These are phyloP conservation scores for Coptotermes formosanus DNA, from an alignment of 1,140 invertebrate species.

Conservation along the genomic window DNA sequence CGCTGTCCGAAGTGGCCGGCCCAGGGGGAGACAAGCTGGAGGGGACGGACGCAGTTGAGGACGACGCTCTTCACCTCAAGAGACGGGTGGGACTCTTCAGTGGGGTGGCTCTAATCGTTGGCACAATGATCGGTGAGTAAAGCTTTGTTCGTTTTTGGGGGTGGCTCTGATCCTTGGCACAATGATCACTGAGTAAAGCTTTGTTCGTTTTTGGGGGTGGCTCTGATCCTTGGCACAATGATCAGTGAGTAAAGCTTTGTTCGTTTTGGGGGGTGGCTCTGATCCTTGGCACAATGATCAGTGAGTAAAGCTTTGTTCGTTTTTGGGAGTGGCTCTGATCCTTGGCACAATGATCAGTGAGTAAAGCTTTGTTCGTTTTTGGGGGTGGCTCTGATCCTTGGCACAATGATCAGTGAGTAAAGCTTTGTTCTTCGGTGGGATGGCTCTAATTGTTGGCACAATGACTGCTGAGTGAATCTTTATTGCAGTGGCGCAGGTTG, in stretches of 20 bases:
- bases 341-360: slow-evolving; percentile 64
- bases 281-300: slow-evolving; percentile 94
- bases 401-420: background rate
- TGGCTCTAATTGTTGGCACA: slow-evolving; percentile 94
- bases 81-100: slow-evolving; percentile 97
- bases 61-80: slow-evolving; percentile 95
- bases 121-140: slow-evolving; percentile 84
- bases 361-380: background rate
- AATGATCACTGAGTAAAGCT: slow-evolving; percentile 73
- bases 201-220: slow-evolving; percentile 90
- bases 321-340: slow-evolving; percentile 96
- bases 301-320: slow-evolving; percentile 50
- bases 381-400: background rate
- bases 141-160: slow-evolving; percentile 80
- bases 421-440: slow-evolving; percentile 79
- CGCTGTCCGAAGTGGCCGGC: slow-evolving; percentile 25
- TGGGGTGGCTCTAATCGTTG: slow-evolving; percentile 96
- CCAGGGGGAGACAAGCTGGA: slow-evolving; percentile 62
- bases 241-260: slow-evolving; percentile 62
- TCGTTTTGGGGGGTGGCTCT: slow-evolving; percentile 91
- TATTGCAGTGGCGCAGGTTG: slow-evolving; percentile 46
- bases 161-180: slow-evolving; percentile 95
- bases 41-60: slow-evolving; percentile 85
- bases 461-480: slow-evolving; percentile 73
- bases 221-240: slow-evolving; percentile 95